phyloP scores from a whole-genome alignment of 1,140 invertebrate genomes.

The Sitodiplosis mosellana region DNA sequence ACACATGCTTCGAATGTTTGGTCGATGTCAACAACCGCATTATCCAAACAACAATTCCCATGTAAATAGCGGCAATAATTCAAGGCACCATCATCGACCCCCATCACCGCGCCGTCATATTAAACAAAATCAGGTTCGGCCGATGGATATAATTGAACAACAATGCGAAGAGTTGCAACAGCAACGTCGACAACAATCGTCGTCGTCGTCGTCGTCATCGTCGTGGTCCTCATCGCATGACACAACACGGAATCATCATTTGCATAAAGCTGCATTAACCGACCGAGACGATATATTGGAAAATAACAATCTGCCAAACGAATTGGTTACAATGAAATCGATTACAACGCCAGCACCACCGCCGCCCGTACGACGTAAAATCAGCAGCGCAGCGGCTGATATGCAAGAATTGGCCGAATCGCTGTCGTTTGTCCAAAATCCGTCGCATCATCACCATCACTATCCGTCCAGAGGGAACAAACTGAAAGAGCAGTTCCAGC shows the following conservation, averaged over 20 bases:
- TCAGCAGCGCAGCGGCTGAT: constrained; percentile 21
- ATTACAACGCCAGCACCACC: constrained; percentile 26
- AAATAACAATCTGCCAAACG: neutral
- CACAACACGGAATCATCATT: constrained; percentile 15
- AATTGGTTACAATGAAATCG: constrained; percentile 7
- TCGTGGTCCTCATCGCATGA: constrained; percentile 5
- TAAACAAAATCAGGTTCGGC: constrained; percentile 23
- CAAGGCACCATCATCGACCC: constrained; percentile 7
- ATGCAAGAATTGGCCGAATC: constrained; percentile 32
- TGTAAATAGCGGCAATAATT: constrained; percentile 2
- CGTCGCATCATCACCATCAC: constrained; percentile 2
- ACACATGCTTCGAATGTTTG: constrained; percentile 20
- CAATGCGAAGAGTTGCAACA: constrained; percentile 1
- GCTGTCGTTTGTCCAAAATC: constrained; percentile 20
- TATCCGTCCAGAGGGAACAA: neutral
- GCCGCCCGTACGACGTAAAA: constrained; percentile 27
- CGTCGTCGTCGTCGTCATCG: constrained; percentile 6
- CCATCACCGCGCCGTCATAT: constrained; percentile 7
- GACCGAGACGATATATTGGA: neutral
- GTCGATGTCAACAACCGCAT: constrained; percentile 15
- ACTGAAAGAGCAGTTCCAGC: too few relatives aligned
- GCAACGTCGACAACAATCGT: constrained; percentile 6
- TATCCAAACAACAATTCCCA: too few relatives aligned
- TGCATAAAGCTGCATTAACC: constrained; percentile 4
- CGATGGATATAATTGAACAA: constrained; percentile 5